phyloP scores from a whole-genome alignment of 2,888 invertebrate genomes.

The Cataglyphis livida region DNA sequence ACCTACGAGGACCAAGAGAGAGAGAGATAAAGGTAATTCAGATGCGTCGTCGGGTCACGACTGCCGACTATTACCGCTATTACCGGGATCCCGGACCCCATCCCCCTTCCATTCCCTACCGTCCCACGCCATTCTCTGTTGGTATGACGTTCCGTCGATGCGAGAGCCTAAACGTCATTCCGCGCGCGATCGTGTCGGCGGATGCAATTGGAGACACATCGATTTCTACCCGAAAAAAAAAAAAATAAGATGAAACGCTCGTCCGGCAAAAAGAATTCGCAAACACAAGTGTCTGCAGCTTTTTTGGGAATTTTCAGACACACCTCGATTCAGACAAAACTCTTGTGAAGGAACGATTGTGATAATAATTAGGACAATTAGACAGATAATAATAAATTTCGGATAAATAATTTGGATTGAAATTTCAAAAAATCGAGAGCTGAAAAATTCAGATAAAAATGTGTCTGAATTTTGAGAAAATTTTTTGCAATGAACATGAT shows the following conservation, averaged over 20 bases:
- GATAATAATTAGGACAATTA: no score
- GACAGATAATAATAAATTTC: no score
- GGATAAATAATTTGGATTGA: no score
- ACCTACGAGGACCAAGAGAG: constrained; percentile 62
- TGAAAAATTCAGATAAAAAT: no score
- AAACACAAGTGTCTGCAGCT: no score
- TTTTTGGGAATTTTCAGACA: no score
- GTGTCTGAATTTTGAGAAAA: no score
- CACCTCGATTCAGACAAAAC: no score
- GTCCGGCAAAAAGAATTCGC: neutral
- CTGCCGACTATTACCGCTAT: constrained; percentile 79
- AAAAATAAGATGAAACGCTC: neutral
- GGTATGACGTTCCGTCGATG: constrained; percentile 71
- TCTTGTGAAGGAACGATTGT: no score
- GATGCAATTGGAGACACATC: constrained; percentile 57
- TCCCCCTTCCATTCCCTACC: constrained; percentile 72
- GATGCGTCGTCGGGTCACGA: constrained; percentile 82
- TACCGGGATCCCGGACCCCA: constrained; percentile 77
- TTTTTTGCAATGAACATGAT: neutral
- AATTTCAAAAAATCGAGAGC: no score
- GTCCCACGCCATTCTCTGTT: constrained; percentile 76
- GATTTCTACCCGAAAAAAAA: constrained; percentile 41
- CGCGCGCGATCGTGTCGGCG: constrained; percentile 66
- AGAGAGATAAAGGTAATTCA: constrained; percentile 78
- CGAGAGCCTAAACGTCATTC: constrained; percentile 63